Evolutionary conservation across 2,888 invertebrate species (phyloP).

Genomic region (Ernsta delagoae): DNA sequence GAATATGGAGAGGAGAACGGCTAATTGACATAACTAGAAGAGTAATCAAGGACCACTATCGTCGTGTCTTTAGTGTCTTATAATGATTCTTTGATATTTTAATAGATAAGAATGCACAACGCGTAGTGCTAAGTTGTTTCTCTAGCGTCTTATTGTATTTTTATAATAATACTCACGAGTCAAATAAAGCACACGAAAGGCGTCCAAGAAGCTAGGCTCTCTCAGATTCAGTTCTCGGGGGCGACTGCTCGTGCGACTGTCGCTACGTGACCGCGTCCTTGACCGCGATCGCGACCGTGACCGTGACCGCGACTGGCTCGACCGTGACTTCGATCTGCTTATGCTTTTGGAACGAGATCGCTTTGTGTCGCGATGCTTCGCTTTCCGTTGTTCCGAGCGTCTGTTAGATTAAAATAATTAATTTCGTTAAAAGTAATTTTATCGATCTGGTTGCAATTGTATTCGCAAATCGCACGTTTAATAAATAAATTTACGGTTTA

Average conservation of each 20-base stretch:
- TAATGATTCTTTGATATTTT: too few relatives aligned
- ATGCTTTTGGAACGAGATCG: slow-evolving; percentile 3
- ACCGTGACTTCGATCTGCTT: slow-evolving; percentile 37
- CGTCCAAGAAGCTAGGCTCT: slow-evolving; percentile 70
- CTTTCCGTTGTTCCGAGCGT: slow-evolving; percentile 56
- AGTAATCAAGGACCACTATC: too few relatives aligned
- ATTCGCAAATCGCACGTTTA: too few relatives aligned
- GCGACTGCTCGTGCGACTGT: slow-evolving; percentile 50
- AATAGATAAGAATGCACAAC: too few relatives aligned
- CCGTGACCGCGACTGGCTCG: slow-evolving; percentile 48
- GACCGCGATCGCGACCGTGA: slow-evolving; percentile 40
- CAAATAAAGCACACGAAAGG: slow-evolving; percentile 73
- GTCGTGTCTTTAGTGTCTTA: too few relatives aligned
- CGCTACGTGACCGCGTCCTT: slow-evolving; percentile 43
- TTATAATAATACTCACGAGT: slow-evolving; percentile 57
- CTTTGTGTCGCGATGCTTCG: slow-evolving; percentile 39
- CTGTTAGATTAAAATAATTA: slow-evolving; percentile 40
- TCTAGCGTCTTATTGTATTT: too few relatives aligned
- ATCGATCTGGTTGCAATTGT: too few relatives aligned
- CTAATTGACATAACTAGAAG: too few relatives aligned
- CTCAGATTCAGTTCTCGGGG: slow-evolving; percentile 54
- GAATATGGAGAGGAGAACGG: too few relatives aligned
- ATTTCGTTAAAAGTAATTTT: too few relatives aligned
- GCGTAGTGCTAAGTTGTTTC: too few relatives aligned
- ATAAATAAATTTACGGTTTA: too few relatives aligned